Evolutionary conservation across 2,797 vertebrate species (phyloP).

Genomic region (Bradypus variegatus): DNA sequence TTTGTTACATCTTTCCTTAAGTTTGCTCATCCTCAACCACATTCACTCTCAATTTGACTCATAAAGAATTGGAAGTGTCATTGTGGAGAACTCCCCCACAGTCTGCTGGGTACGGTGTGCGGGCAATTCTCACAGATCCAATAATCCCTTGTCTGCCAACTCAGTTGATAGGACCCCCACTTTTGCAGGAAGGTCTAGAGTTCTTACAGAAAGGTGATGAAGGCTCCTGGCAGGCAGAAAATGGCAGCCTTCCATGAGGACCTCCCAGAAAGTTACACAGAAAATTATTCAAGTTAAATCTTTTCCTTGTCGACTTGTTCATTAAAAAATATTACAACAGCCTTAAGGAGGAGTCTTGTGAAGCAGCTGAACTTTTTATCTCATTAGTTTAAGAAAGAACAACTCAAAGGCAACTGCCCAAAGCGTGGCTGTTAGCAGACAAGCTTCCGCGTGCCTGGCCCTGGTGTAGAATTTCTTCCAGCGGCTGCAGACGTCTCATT

Average conservation of each 20-base stretch:
- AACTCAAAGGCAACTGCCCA: not conserved
- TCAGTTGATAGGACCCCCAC: not conserved
- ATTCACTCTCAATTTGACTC: not conserved
- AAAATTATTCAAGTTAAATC: conserved; percentile 7
- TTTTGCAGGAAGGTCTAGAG: not conserved
- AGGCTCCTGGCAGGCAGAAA: not conserved
- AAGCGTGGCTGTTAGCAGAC: not conserved
- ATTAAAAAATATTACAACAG: conserved; percentile 18
- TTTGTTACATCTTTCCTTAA: not conserved
- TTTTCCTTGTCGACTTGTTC: conserved; percentile 15
- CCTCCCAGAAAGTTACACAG: not conserved
- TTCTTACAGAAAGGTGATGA: not conserved
- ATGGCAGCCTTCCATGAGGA: not conserved
- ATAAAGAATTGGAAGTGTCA: not conserved
- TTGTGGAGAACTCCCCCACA: not conserved
- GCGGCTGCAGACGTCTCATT: not conserved
- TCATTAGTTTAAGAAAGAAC: conserved; percentile 36
- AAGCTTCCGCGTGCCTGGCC: not conserved
- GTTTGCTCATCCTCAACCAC: not conserved
- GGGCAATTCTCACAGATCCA: not conserved
- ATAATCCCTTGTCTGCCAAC: not conserved
- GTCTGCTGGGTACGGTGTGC: not conserved
- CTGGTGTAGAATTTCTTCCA: not conserved
- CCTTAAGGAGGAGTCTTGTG: not conserved
- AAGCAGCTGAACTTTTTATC: conserved; percentile 27